Percentiles rank a stretch among this genome's conserved stretches.
Evolutionary conservation across 2,797 vertebrate genomes (phyloP).

Genomic region (Crenuchus spilurus): DNA sequence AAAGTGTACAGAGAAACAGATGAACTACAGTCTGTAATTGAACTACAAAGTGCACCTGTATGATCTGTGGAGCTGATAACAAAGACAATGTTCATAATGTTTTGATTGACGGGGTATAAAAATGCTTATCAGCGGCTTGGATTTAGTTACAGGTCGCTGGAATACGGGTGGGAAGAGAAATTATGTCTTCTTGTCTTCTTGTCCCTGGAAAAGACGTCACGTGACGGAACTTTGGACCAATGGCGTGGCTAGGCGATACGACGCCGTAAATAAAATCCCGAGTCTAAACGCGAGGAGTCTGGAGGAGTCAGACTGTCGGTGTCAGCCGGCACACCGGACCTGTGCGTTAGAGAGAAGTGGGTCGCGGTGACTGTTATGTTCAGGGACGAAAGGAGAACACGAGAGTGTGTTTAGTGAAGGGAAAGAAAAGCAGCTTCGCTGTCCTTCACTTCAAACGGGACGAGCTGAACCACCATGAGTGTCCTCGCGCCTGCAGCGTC

Average conservation of each 20-base stretch:
- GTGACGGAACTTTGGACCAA: constrained; percentile 81
- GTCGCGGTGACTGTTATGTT: too few relatives aligned
- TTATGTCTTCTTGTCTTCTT: background rate
- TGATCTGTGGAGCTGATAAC: too few relatives aligned
- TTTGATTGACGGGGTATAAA: too few relatives aligned
- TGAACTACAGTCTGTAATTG: too few relatives aligned
- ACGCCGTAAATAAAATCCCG: constrained; percentile 45
- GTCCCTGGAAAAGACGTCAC: constrained; percentile 60
- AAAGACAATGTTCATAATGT: too few relatives aligned
- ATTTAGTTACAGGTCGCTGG: too few relatives aligned
- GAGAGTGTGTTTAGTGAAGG: constrained; percentile 19
- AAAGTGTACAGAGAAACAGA: too few relatives aligned
- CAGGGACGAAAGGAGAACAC: background rate
- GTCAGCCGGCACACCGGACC: background rate
- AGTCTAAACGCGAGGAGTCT: constrained; percentile 44
- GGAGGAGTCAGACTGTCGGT: background rate
- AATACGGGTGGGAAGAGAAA: background rate
- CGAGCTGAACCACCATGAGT: constrained; percentile 40
- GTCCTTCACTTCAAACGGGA: constrained; percentile 14
- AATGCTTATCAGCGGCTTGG: too few relatives aligned
- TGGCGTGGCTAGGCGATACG: constrained; percentile 57
- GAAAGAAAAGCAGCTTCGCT: constrained; percentile 21
- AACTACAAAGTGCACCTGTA: too few relatives aligned
- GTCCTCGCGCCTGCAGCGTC: constrained; percentile 20
- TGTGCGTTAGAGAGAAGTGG: background rate